Evolutionary conservation across 2,797 vertebrate species (phyloP).

Genomic region (Monodelphis domestica): DNA sequence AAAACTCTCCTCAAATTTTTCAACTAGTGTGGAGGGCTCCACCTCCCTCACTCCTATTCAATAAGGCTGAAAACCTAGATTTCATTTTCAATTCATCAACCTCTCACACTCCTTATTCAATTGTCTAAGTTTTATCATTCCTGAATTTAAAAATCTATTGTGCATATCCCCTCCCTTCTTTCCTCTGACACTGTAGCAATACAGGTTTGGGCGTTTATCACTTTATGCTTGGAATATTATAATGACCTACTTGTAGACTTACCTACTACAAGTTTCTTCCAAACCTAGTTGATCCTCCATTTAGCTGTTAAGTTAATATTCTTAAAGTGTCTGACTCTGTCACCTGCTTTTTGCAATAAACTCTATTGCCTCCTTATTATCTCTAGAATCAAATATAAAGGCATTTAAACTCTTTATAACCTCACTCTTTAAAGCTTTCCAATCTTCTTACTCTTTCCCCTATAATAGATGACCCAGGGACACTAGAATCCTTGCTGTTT

Average conservation of each 20-base stretch:
- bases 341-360: background rate
- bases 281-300: background rate
- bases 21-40: background rate
- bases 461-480: background rate
- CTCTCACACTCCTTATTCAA: background rate
- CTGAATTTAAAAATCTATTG: background rate
- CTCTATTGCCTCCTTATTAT: background rate
- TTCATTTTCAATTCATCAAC: background rate
- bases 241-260: background rate
- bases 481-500: background rate
- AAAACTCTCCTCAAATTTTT: background rate
- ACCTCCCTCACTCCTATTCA: background rate
- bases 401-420: background rate
- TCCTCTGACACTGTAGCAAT: background rate
- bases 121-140: background rate
- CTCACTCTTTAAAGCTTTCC: background rate
- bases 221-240: background rate
- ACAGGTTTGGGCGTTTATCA: background rate
- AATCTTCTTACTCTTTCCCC: background rate
- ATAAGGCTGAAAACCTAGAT: background rate
- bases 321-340: background rate
- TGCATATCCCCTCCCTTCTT: background rate
- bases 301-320: background rate
- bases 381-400: background rate
- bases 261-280: background rate